Percentiles rank a stretch among this genome's conserved stretches.
phyloP scores from a whole-genome alignment of 2,113 vertebrate species.

The Tachysurus fulvidraco region DNA sequence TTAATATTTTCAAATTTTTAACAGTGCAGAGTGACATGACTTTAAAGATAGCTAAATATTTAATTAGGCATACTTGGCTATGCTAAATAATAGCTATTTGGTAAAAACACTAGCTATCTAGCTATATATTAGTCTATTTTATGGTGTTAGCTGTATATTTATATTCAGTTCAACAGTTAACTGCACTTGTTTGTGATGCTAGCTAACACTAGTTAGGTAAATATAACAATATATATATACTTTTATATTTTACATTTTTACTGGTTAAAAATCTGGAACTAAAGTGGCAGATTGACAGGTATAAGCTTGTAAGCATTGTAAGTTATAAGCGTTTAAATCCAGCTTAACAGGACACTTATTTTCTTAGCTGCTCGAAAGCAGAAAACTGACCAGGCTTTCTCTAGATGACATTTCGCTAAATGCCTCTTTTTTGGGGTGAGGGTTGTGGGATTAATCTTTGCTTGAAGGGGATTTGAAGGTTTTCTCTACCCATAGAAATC shows the following conservation, averaged over 20 bases:
- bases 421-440: constrained; percentile 27
- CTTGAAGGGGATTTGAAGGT: background rate
- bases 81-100: background rate
- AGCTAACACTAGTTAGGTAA: background rate
- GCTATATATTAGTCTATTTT: background rate
- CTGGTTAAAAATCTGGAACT: background rate
- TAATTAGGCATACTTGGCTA: background rate
- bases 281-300: background rate
- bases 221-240: background rate
- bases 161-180: background rate
- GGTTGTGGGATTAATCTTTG: background rate
- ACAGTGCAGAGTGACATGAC: background rate
- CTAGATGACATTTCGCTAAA: constrained; percentile 38
- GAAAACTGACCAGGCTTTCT: background rate
- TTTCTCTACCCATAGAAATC: background rate
- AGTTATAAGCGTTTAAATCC: background rate
- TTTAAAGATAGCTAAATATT: background rate
- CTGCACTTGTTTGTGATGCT: background rate
- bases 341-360: background rate
- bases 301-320: too few relatives aligned
- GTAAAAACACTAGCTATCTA: background rate
- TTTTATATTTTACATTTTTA: background rate
- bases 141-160: background rate
- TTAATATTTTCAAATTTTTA: background rate
- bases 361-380: background rate